Evolutionary conservation across 2,797 vertebrate species (phyloP).

Genomic region (Podargus strigoides): DNA sequence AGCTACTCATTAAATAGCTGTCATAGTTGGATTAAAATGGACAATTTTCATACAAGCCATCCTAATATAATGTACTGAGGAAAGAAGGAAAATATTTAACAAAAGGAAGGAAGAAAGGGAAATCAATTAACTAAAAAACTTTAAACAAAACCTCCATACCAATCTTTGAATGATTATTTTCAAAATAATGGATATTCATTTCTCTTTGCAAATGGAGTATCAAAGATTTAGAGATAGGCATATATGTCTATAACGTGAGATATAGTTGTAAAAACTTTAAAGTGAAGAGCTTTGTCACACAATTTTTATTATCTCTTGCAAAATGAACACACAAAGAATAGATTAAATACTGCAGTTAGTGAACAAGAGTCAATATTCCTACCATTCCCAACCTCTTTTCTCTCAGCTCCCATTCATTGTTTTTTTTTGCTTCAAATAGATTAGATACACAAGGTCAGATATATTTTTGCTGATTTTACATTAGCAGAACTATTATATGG

Average conservation of each 20-base stretch:
- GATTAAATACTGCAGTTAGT: neutral
- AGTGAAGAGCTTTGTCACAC: neutral
- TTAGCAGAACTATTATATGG: neutral
- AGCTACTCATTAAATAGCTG: neutral
- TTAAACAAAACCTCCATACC: neutral
- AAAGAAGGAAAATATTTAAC: neutral
- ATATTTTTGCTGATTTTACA: neutral
- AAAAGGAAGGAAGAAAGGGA: too few species aligned
- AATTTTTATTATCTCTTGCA: neutral
- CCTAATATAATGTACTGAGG: neutral
- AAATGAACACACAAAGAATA: neutral
- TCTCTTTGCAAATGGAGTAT: neutral
- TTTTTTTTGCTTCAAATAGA: neutral
- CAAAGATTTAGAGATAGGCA: neutral
- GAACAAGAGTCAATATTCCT: neutral
- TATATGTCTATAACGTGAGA: neutral
- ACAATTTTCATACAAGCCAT: neutral
- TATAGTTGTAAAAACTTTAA: neutral
- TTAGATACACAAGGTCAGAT: neutral
- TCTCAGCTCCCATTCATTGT: neutral
- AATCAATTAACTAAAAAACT: neutral
- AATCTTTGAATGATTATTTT: neutral
- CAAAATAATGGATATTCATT: neutral
- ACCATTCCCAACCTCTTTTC: neutral
- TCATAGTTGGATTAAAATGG: neutral